Evolutionary conservation across 2,113 vertebrate species (phyloP).

Genomic region (Istiophorus platypterus): DNA sequence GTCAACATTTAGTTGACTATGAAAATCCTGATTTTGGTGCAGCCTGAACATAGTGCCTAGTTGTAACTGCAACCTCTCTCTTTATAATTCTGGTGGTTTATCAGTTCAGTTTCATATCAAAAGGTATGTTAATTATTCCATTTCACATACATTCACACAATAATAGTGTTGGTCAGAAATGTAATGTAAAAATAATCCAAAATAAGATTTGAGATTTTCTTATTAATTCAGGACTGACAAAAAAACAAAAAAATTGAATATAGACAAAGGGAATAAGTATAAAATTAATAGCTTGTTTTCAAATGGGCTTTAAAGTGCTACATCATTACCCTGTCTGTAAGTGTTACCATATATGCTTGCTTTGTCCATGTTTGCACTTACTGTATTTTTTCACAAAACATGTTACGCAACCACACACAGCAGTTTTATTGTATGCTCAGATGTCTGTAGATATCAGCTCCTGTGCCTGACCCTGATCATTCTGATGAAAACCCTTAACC

Average conservation of each 20-base stretch:
- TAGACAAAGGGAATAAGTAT: background rate
- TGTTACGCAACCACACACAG: background rate
- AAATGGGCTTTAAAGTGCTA: background rate
- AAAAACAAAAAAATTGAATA: background rate
- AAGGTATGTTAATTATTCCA: no score
- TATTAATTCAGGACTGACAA: background rate
- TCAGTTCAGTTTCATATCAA: slow-evolving; percentile 16
- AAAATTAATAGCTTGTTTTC: background rate
- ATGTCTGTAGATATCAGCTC: background rate
- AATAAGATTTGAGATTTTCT: background rate
- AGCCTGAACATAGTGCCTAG: background rate
- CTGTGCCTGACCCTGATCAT: slow-evolving; percentile 9
- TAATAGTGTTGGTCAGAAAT: background rate
- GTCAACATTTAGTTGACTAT: background rate
- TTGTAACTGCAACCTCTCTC: background rate
- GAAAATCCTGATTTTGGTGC: background rate
- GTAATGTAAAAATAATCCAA: background rate
- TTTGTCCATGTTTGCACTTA: background rate
- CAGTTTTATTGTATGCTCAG: background rate
- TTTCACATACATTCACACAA: background rate
- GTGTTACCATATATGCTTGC: background rate
- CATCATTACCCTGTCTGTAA: background rate
- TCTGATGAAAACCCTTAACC: background rate
- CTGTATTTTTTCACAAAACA: background rate
- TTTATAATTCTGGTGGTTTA: slow-evolving; percentile 17